These are phyloP conservation scores for Pemphigus obesinymphae DNA, from an alignment of 1,140 invertebrate species.

Conservation along the genomic window DNA sequence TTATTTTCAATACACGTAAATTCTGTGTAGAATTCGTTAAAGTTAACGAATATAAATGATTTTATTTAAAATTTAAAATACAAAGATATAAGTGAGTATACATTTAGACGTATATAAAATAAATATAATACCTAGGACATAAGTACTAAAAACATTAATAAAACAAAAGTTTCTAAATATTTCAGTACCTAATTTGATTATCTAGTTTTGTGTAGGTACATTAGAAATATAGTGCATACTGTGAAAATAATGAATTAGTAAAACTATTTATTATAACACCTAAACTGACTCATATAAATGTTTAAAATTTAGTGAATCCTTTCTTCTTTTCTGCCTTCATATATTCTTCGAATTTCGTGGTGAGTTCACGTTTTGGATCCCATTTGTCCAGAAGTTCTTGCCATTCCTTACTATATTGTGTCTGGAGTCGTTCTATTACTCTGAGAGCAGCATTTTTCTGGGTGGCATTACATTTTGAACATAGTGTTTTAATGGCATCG, in stretches of 20 bases:
- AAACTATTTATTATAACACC: neutral
- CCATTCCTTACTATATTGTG: conserved; percentile 59
- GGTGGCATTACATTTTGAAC: conserved; percentile 59
- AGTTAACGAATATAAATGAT: conserved; percentile 24
- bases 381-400: conserved; percentile 54
- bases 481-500: conserved; percentile 60
- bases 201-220: neutral
- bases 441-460: conserved; percentile 54
- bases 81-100: conserved; percentile 1
- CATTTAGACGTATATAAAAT: conserved; percentile 25
- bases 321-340: conserved; percentile 19
- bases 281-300: neutral
- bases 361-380: conserved; percentile 59
- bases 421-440: conserved; percentile 47
- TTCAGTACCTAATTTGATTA: neutral
- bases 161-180: neutral
- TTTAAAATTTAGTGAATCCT: neutral
- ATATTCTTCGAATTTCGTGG: conserved; percentile 48
- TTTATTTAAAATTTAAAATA: conserved; percentile 34
- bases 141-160: neutral
- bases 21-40: conserved; percentile 23
- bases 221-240: neutral
- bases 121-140: conserved; percentile 10
- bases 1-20: conserved; percentile 27
- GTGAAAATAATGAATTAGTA: neutral